Percentiles rank a stretch among this genome's conserved stretches.
These are phyloP conservation scores for Perca flavescens DNA, from an alignment of 2,113 vertebrate genomes.

Conservation along the genomic window DNA sequence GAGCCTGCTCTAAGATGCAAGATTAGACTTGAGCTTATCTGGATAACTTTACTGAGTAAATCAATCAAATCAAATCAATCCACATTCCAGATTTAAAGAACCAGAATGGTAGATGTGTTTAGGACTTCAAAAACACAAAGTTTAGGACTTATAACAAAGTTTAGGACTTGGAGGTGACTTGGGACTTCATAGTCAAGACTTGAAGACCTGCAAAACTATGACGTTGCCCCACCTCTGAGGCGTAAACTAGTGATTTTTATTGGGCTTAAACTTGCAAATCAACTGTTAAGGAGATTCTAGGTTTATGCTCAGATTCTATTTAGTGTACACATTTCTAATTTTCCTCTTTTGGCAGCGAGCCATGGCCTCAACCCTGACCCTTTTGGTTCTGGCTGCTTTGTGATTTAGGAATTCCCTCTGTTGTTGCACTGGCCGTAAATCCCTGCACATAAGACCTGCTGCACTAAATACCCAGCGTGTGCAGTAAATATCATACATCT, in stretches of 20 bases:
- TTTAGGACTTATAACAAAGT: too few relatives aligned
- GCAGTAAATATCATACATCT: constrained; percentile 4
- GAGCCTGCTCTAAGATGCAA: too few relatives aligned
- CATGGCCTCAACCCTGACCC: not conserved
- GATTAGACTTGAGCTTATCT: too few relatives aligned
- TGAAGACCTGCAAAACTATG: not conserved
- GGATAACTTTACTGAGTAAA: too few relatives aligned
- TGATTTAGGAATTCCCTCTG: not conserved
- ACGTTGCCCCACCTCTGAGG: not conserved
- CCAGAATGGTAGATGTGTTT: not conserved
- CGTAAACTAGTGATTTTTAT: not conserved
- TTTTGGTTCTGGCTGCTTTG: not conserved
- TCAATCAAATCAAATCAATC: too few relatives aligned
- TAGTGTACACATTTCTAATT: not conserved
- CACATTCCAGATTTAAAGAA: too few relatives aligned
- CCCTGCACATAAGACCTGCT: constrained; percentile 1
- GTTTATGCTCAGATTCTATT: not conserved
- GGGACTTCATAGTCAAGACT: not conserved
- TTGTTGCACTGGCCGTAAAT: constrained; percentile 8
- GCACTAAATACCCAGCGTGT: not conserved
- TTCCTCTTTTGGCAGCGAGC: not conserved
- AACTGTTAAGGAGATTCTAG: not conserved
- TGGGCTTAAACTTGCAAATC: not conserved
- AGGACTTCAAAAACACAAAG: not conserved
- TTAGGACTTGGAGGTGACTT: not conserved